phyloP scores from a whole-genome alignment of 2,888 invertebrate species.

The Agrotis exclamationis region DNA sequence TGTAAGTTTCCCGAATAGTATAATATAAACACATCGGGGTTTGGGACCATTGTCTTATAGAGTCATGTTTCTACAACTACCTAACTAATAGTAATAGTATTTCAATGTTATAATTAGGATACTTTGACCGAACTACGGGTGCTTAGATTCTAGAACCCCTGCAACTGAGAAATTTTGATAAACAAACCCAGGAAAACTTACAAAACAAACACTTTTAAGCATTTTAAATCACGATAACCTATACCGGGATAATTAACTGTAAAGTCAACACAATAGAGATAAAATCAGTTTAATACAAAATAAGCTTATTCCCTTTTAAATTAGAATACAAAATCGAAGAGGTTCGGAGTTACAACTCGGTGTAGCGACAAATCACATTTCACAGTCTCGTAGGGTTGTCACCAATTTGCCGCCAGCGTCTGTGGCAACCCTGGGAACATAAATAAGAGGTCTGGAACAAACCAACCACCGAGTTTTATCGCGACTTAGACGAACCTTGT shows the following conservation, averaged over 20 bases:
- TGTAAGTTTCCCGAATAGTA: too few relatives aligned
- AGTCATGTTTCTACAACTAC: too few relatives aligned
- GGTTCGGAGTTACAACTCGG: conserved; percentile 52
- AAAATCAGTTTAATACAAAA: conserved; percentile 1
- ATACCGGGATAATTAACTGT: background rate
- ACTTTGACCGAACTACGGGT: too few relatives aligned
- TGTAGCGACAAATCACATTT: conserved; percentile 70
- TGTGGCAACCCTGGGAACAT: conserved; percentile 36
- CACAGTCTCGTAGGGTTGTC: conserved; percentile 46
- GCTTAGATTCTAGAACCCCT: too few relatives aligned
- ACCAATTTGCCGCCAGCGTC: conserved; percentile 52
- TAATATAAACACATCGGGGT: too few relatives aligned
- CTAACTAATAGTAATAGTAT: too few relatives aligned
- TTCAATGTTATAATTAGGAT: too few relatives aligned
- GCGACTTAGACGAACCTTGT: conserved; percentile 17
- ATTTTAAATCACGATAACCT: background rate
- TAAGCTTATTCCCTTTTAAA: conserved; percentile 2
- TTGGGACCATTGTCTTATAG: too few relatives aligned
- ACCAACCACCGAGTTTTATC: conserved; percentile 31
- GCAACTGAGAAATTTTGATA: too few relatives aligned
- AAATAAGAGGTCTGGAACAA: conserved; percentile 47
- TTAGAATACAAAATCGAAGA: conserved; percentile 45
- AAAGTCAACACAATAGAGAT: background rate
- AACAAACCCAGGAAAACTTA: too few relatives aligned
- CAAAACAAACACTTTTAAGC: too few relatives aligned